Evolutionary conservation across 2,113 vertebrate genomes (phyloP), one percentile per base, ranked within the genome.

Genomic region (Pao palembangensis): DNA sequence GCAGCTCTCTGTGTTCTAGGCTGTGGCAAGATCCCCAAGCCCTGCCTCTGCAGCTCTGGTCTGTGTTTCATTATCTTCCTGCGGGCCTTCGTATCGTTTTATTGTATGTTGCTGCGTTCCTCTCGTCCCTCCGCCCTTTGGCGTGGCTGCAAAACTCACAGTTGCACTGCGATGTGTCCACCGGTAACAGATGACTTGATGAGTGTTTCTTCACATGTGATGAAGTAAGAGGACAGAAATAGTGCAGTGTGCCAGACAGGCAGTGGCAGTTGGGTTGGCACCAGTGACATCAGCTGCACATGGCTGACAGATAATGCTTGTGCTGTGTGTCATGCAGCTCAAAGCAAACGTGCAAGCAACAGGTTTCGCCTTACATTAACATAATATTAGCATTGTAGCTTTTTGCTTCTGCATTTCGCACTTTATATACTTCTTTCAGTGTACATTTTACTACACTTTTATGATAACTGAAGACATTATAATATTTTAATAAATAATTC

Each of bases 201-300:
- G 61, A 71, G 68, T 61, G 62, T 70, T 67, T 69, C 82, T 76
- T 83, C 70, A 56, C 75, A 62, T 48, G 61, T 60, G 71, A 80
- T 81, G 76, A 88, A 79, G 71, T 82, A 75, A 83, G 64, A 47
- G 15, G 41, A 77, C 67, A 60, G 65, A 79, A 89, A 86, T 85
- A 85, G 78, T 31, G 6, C 73, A 51, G 19, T 28, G 55, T 76
- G 64, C 67, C 72, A 76, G 66, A 68, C 69, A 38, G 60, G 56
- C 65, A 50, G 60, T 61, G 66, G 72, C 62, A 60, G 61, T 59
- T 69, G 18, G 61, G 51, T 57, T 67, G 60, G 52, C 61, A 67
- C 54, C 64, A 51, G 60, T 61, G 58, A 47, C 59, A 46, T 58
- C 31, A 47, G 42, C 63, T 54, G n/a, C 68, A 53, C 8, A 38